Evolutionary conservation across 30 jellyfish, hydroid and myxozoan genomes (phyloP).

Genomic region (Pelagia noctiluca): DNA sequence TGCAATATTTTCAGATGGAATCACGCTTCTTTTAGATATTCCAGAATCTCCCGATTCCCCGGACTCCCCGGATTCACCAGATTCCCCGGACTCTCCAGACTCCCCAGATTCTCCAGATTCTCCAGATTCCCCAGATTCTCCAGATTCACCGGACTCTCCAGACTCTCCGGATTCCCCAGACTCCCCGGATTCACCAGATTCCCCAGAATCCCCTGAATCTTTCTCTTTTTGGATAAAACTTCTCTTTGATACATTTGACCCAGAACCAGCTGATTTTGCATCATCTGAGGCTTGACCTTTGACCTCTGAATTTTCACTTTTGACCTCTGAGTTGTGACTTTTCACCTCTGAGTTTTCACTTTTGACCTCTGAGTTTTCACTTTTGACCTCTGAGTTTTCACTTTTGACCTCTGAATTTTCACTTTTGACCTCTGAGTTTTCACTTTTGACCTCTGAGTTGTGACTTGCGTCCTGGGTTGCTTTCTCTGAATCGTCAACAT

Average conservation of each 20-base stretch:
- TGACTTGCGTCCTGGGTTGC: too few relatives aligned
- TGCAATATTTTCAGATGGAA: neutral
- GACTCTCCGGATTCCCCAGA: conserved; percentile 22
- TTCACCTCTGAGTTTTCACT: too few relatives aligned
- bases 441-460: too few relatives aligned
- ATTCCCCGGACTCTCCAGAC: conserved; percentile 33
- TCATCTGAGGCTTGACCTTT: neutral
- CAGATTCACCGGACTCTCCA: conserved; percentile 34
- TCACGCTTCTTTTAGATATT: neutral
- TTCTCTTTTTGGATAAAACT: neutral
- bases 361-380: too few relatives aligned
- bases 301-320: too few relatives aligned
- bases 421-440: too few relatives aligned
- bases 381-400: too few relatives aligned
- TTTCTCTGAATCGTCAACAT: too few relatives aligned
- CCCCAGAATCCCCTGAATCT: conserved; percentile 16
- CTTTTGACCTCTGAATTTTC: too few relatives aligned
- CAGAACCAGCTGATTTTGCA: conserved; percentile 12
- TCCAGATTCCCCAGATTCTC: conserved; percentile 54
- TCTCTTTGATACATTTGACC: conserved; percentile 3
- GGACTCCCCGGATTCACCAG: conserved; percentile 55
- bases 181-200: conserved; percentile 21
- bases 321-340: too few relatives aligned
- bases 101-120: conserved; percentile 29
- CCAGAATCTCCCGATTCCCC: conserved; percentile 48